phyloP scores from a whole-genome alignment of 2,113 vertebrate genomes.

The Myiozetetes cayanensis region DNA sequence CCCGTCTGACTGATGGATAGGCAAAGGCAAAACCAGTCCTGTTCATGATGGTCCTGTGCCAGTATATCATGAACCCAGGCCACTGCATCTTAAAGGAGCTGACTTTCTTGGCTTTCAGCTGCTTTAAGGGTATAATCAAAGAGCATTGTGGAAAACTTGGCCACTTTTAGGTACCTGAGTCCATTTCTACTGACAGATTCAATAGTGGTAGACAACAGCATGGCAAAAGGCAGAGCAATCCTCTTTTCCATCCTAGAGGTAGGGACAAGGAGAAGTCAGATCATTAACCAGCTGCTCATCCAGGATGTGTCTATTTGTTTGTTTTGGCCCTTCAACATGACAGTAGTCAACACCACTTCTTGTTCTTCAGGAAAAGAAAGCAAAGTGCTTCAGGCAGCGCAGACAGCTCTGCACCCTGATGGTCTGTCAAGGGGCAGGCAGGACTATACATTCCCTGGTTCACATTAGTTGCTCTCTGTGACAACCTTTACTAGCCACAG shows the following conservation, averaged over 20 bases:
- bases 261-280: not conserved
- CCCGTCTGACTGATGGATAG: not conserved
- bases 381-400: not conserved
- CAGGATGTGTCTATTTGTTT: not conserved
- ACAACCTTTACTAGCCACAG: not conserved
- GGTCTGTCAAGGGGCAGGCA: not conserved
- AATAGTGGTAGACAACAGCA: not conserved
- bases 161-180: not conserved
- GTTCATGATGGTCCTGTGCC: not conserved
- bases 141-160: not conserved
- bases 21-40: not conserved
- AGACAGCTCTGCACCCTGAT: not conserved
- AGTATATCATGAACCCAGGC: not conserved
- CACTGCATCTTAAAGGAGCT: not conserved
- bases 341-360: not conserved
- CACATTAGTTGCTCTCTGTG: not conserved
- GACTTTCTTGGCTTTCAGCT: not conserved
- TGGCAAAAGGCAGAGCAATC: not conserved
- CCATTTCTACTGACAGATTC: not conserved
- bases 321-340: not conserved
- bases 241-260: not conserved
- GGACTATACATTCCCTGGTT: not conserved
- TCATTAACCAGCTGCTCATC: not conserved
- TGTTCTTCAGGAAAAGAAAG: not conserved
- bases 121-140: not conserved